A percentile compares a stretch with the other conserved stretches of the same genome.
These are phyloP conservation scores for Platysternon megacephalum DNA, from an alignment of 2,113 vertebrate genomes.

Conservation along the genomic window DNA sequence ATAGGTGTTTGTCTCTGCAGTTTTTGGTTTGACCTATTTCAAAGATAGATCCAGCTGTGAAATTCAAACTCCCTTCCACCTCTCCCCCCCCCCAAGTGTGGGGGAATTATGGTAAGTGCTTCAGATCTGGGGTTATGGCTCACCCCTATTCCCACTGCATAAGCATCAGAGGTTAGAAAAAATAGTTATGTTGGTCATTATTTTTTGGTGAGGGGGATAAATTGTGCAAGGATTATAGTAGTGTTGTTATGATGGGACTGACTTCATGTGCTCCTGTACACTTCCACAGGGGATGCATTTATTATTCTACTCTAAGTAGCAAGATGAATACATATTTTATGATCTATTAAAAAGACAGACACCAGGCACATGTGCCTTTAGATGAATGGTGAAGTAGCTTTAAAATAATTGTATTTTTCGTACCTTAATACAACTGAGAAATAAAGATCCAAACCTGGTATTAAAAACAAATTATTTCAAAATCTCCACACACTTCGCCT, in stretches of 20 bases:
- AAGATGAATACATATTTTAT: neutral
- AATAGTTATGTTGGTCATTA: neutral
- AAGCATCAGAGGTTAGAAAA: neutral
- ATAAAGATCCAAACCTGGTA: neutral
- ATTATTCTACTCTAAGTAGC: neutral
- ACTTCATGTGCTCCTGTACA: neutral
- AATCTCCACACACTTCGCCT: neutral
- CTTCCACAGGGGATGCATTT: neutral
- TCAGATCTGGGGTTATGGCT: neutral
- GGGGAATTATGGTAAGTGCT: too few relatives aligned
- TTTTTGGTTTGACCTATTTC: too few relatives aligned
- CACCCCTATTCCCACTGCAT: neutral
- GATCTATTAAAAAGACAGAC: neutral
- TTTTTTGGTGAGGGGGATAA: neutral
- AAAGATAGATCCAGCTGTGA: neutral
- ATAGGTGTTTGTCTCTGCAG: neutral
- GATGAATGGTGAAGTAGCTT: neutral
- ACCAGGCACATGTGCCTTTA: neutral
- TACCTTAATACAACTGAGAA: neutral
- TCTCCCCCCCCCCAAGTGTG: too few relatives aligned
- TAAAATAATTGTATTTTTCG: accelerated
- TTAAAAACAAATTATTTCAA: neutral
- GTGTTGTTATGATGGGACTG: neutral
- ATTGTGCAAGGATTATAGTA: neutral
- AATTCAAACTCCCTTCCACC: neutral